Percentiles rank a stretch among this genome's conserved stretches.
phyloP scores from a whole-genome alignment of 2,797 vertebrate genomes.

The Oryzias dopingdopingensis region DNA sequence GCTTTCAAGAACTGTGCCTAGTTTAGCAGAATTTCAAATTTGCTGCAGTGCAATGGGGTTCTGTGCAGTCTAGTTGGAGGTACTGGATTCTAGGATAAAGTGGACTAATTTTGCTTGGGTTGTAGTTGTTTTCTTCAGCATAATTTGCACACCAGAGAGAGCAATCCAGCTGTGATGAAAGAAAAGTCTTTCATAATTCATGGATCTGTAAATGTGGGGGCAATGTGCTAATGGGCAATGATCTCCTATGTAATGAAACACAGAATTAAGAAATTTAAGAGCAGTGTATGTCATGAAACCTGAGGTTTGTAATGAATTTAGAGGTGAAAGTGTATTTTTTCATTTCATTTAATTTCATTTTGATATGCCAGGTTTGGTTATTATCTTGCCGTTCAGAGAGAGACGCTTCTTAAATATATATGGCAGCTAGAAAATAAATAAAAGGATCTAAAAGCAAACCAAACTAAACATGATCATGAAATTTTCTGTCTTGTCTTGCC shows the following conservation, averaged over 20 bases:
- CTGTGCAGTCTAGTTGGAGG: not conserved
- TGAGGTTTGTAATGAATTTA: conserved; percentile 39
- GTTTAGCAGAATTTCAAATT: not conserved
- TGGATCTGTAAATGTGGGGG: conserved; percentile 67
- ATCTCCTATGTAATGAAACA: conserved; percentile 65
- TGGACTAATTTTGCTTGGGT: conserved; percentile 27
- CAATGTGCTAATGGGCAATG: conserved; percentile 61
- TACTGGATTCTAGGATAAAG: conserved; percentile 12
- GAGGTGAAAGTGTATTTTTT: conserved; percentile 16
- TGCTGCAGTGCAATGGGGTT: not conserved
- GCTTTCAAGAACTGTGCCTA: not conserved
- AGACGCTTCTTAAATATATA: not conserved
- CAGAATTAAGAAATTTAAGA: conserved; percentile 60
- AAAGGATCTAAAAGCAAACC: conserved; percentile 11
- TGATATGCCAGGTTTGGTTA: not conserved
- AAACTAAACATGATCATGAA: conserved; percentile 16
- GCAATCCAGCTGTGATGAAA: conserved; percentile 71
- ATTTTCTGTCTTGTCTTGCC: conserved; percentile 16
- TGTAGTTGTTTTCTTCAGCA: conserved; percentile 53
- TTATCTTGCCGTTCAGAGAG: conserved; percentile 7
- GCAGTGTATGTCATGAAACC: conserved; percentile 47
- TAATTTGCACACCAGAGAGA: conserved; percentile 69
- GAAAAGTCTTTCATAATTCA: conserved; percentile 73
- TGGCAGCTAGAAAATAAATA: conserved; percentile 17
- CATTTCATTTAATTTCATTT: conserved; percentile 37